Conservation (phyloP, 2,797 vertebrate species). For the Falco concolor region DNA sequence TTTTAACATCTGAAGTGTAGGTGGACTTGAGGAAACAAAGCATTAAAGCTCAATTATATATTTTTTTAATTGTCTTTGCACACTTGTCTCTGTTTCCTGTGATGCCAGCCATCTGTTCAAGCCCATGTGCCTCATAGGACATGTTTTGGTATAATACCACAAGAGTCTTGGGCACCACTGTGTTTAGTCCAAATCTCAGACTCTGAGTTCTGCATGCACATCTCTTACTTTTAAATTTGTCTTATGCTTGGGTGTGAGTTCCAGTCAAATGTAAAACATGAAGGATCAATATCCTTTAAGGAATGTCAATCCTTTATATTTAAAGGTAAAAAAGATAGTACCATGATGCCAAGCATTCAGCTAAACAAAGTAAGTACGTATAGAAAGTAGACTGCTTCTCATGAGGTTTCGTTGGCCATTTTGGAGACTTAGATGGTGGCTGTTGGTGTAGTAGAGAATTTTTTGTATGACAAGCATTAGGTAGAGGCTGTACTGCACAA, state of each 20-base stretch:
- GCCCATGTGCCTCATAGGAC: background rate
- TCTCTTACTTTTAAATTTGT: background rate
- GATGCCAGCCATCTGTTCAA: background rate
- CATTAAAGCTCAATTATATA: background rate
- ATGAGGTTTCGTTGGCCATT: background rate
- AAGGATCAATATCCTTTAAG: background rate
- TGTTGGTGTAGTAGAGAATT: background rate
- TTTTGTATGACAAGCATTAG: background rate
- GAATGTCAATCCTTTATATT: background rate
- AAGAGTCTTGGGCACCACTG: background rate
- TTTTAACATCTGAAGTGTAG: constrained; percentile 46
- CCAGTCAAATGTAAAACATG: background rate
- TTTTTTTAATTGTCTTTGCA: constrained; percentile 5
- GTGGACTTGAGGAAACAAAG: constrained; percentile 34
- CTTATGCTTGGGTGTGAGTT: background rate
- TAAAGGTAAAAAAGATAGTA: background rate
- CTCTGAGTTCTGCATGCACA: background rate
- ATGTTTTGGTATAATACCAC: background rate
- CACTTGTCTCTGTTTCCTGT: background rate
- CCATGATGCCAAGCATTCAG: background rate
- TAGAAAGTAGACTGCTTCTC: background rate
- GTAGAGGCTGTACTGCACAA: background rate
- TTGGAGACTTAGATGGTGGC: background rate
- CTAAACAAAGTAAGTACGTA: background rate
- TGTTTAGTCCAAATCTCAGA: background rate